Conservation (phyloP, 2,888 invertebrate genomes). For the Ischnus inquisitorius region DNA sequence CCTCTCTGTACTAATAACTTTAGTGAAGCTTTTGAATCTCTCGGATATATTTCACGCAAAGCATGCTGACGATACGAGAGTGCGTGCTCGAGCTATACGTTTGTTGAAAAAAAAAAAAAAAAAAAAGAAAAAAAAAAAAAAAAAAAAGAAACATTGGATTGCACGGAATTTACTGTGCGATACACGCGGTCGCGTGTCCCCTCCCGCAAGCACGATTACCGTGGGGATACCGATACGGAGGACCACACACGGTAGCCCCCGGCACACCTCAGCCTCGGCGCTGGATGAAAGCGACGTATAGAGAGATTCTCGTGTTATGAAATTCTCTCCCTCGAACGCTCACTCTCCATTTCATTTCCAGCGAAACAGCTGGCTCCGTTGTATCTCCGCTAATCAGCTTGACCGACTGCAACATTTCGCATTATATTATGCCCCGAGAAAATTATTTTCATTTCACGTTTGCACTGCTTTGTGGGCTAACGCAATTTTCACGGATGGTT, state of each 20-base stretch:
- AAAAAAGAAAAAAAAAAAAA: too few relatives aligned
- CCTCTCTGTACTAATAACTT: slow-evolving; percentile 66
- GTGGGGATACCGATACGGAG: slow-evolving; percentile 41
- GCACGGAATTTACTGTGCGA: not conserved
- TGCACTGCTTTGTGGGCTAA: slow-evolving; percentile 37
- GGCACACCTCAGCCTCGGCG: slow-evolving; percentile 12
- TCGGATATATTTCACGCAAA: slow-evolving; percentile 20
- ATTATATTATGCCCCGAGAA: slow-evolving; percentile 20
- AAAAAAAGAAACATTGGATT: not conserved
- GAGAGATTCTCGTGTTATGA: slow-evolving; percentile 2
- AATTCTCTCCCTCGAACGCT: not conserved
- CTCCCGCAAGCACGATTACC: slow-evolving; percentile 10
- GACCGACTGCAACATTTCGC: slow-evolving; percentile 43
- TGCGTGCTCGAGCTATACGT: not conserved
- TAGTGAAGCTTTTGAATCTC: slow-evolving; percentile 38
- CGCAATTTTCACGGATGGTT: slow-evolving; percentile 28
- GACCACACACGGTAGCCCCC: slow-evolving; percentile 8
- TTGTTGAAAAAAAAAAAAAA: not conserved
- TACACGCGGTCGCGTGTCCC: slow-evolving; percentile 11
- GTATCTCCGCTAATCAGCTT: slow-evolving; percentile 15
- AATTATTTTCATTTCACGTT: slow-evolving; percentile 45
- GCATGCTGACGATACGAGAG: not conserved
- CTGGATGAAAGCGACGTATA: not conserved
- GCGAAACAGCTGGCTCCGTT: not conserved
- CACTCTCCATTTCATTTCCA: not conserved